Percentiles rank a stretch among this genome's conserved stretches.
These are phyloP conservation scores for Regulus satrapa DNA, from an alignment of 2,113 vertebrate genomes.

Conservation along the genomic window DNA sequence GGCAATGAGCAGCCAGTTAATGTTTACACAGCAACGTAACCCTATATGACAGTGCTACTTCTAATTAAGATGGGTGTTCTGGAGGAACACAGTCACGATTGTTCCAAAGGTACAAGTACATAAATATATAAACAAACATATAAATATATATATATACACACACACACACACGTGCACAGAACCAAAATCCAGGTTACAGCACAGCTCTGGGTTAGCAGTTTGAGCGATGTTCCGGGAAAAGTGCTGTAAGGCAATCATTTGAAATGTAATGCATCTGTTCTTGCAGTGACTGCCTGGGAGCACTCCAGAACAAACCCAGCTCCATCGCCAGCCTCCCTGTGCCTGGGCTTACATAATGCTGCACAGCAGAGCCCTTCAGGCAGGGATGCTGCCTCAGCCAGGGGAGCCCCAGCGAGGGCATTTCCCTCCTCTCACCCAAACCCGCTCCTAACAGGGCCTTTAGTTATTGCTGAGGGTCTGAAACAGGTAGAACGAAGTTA, in stretches of 20 bases:
- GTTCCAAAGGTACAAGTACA: neutral
- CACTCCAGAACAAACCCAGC: neutral
- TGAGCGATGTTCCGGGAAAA: neutral
- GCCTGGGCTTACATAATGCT: constrained; percentile 33
- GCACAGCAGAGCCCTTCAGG: neutral
- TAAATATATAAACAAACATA: fast-evolving
- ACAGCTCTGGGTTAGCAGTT: too few species aligned
- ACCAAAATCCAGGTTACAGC: neutral
- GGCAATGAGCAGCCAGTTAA: neutral
- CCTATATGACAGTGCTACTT: neutral
- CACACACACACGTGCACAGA: fast-evolving
- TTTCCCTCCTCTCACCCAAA: neutral
- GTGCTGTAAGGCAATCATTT: neutral
- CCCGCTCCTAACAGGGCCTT: neutral
- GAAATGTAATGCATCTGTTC: neutral
- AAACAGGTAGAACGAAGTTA: fast-evolving
- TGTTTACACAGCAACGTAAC: constrained; percentile 17
- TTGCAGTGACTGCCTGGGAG: neutral
- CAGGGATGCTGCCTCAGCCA: neutral
- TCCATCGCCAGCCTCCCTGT: neutral
- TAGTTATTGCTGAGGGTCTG: fast-evolving
- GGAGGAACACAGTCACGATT: neutral
- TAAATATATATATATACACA: fast-evolving
- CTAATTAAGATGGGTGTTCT: neutral
- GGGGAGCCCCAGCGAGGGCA: neutral